These are phyloP conservation scores for Esox niger DNA, from an alignment of 2,113 vertebrate species.

Conservation along the genomic window DNA sequence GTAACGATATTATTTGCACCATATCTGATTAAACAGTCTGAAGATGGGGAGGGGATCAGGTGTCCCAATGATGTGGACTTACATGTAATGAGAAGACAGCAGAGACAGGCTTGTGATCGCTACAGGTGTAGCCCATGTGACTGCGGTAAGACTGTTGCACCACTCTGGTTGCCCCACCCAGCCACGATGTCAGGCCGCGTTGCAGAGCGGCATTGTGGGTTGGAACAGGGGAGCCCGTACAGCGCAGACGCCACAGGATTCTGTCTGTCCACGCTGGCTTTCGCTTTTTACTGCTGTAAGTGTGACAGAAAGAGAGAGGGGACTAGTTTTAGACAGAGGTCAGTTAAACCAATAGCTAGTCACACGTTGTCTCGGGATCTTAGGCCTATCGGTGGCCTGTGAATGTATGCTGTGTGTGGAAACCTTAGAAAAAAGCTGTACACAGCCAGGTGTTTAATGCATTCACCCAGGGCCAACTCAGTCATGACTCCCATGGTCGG, in stretches of 20 bases:
- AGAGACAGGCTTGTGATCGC: slow-evolving; percentile 95
- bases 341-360: too few relatives aligned
- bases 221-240: slow-evolving; percentile 69
- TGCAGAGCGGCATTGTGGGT: slow-evolving; percentile 73
- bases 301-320: background rate
- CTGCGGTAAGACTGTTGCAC: slow-evolving; percentile 86
- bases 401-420: too few relatives aligned
- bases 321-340: background rate
- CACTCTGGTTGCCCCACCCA: slow-evolving; percentile 76
- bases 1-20: background rate
- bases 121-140: slow-evolving; percentile 92
- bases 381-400: too few relatives aligned
- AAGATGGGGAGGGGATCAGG: background rate
- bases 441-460: too few relatives aligned
- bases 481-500: too few relatives aligned
- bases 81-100: slow-evolving; percentile 89
- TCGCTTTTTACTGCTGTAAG: slow-evolving; percentile 86
- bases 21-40: background rate
- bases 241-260: slow-evolving; percentile 92
- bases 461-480: too few relatives aligned
- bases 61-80: slow-evolving; percentile 42
- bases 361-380: too few relatives aligned
- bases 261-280: slow-evolving; percentile 98
- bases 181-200: slow-evolving; percentile 68
- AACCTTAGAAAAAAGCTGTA: too few relatives aligned